Conservation (phyloP, 2,113 vertebrate genomes). For the Cavia porcellus region DNA sequence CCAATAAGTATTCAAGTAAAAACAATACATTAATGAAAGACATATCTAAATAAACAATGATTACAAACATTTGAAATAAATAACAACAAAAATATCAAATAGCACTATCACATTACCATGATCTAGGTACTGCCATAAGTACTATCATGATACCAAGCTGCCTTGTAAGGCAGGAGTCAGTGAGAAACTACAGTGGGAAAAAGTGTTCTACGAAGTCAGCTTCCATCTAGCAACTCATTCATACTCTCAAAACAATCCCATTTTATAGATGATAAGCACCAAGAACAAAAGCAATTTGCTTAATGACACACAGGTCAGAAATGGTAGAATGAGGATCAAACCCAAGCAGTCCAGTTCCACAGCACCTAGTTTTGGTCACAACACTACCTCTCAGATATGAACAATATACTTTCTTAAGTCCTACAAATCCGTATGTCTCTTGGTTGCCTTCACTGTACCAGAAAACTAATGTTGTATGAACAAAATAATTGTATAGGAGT, state of each 20-base stretch:
- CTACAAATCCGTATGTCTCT: background rate
- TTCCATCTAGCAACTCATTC: background rate
- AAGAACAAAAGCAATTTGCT: background rate
- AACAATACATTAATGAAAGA: background rate
- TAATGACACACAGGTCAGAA: background rate
- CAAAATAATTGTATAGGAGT: background rate
- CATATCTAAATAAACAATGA: background rate
- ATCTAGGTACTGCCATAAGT: background rate
- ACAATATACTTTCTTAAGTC: background rate
- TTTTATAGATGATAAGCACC: background rate
- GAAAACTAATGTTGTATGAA: conserved; percentile 24
- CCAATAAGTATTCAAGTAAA: background rate
- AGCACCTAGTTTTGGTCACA: background rate
- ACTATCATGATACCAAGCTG: background rate
- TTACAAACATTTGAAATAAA: background rate
- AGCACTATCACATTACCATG: background rate
- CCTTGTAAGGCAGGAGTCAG: background rate
- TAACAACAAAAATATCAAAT: conserved; percentile 21
- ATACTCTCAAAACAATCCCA: conserved; percentile 26
- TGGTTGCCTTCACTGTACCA: background rate
- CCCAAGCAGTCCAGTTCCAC: background rate
- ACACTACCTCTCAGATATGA: background rate
- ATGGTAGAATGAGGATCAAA: background rate
- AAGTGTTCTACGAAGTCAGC: background rate
- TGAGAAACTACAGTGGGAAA: background rate